Conservation (phyloP, 1,140 invertebrate species). For the Melitaea cinxia region DNA sequence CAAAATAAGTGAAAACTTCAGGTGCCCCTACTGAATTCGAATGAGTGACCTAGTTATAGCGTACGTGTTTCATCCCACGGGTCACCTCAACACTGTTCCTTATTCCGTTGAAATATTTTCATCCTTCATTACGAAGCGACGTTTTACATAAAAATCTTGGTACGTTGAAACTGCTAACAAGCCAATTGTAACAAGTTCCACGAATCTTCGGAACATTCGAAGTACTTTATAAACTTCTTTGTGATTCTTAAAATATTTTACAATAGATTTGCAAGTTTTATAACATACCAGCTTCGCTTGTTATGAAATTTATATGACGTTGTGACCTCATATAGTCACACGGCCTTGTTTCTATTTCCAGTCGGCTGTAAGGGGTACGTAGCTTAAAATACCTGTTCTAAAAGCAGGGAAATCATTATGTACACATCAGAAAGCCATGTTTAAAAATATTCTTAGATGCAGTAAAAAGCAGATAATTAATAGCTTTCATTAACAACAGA, state of each 20-base stretch:
- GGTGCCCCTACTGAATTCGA: background rate
- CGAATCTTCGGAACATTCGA: too few species aligned
- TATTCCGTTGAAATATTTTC: background rate
- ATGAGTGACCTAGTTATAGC: background rate
- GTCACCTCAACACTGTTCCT: background rate
- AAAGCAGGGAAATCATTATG: conserved; percentile 48
- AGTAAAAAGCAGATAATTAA: too few species aligned
- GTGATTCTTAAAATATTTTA: conserved; percentile 13
- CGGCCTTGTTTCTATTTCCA: conserved; percentile 67
- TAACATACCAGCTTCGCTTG: conserved; percentile 17
- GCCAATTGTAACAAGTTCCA: background rate
- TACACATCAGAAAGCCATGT: conserved; percentile 31
- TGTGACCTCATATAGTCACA: conserved; percentile 30
- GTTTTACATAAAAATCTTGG: background rate
- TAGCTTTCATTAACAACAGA: too few species aligned
- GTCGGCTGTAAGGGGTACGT: conserved; percentile 46
- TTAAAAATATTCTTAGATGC: too few species aligned
- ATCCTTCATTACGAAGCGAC: background rate
- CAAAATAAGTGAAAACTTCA: background rate
- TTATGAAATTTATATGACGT: conserved; percentile 30
- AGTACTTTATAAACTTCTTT: background rate
- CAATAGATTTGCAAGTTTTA: conserved; percentile 29
- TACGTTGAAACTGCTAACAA: conserved; percentile 3
- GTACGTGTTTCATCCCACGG: background rate
- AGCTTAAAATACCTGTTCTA: conserved; percentile 62